Conservation (phyloP, 2,113 vertebrate species). For the Craseonycteris thonglongyai region DNA sequence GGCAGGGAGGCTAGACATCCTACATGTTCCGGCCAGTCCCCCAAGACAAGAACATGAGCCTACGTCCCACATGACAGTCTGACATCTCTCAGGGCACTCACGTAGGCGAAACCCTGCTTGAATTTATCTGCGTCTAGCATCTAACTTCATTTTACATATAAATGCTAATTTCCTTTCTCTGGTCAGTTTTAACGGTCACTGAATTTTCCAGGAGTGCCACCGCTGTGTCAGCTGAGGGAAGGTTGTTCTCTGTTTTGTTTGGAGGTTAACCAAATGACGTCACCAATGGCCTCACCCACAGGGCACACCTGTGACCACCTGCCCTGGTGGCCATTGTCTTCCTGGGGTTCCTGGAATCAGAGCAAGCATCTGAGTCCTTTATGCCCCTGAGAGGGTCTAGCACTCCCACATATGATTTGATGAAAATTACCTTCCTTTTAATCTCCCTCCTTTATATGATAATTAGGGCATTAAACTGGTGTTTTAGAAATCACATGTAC, state of each 20-base stretch:
- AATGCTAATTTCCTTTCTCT: neutral
- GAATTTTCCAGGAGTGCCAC: neutral
- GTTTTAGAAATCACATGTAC: neutral
- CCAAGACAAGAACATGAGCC: neutral
- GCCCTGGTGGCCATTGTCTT: neutral
- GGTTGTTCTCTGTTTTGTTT: neutral
- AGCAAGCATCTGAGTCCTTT: neutral
- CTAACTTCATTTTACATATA: neutral
- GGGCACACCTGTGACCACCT: neutral
- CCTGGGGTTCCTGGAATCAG: neutral
- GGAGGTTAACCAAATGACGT: neutral
- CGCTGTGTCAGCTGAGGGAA: neutral
- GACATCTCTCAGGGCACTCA: accelerated
- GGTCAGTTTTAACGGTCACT: neutral
- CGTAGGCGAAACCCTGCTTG: neutral
- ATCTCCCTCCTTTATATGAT: neutral
- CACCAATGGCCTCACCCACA: neutral
- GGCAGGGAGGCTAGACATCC: neutral
- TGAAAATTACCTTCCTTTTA: neutral
- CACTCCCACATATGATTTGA: neutral
- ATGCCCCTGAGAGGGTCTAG: neutral
- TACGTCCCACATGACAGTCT: neutral
- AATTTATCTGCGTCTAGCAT: neutral
- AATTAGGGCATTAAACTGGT: accelerated
- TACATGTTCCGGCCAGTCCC: too few species aligned